Base-by-base conservation (phyloP, 2,888 invertebrate genomes). In the Caradrina clavipalpis region DNA sequence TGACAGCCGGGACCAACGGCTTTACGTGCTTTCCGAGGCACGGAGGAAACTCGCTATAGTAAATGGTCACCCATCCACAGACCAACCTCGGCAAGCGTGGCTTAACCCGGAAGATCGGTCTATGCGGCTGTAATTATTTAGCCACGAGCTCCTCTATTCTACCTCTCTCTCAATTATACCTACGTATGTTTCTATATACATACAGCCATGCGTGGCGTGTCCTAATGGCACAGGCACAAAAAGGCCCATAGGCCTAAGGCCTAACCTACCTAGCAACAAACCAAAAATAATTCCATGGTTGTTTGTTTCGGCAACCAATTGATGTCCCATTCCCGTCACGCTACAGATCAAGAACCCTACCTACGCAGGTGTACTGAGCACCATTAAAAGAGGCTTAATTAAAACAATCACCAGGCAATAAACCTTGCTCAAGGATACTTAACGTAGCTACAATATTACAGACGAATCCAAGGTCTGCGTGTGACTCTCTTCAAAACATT, bases 331-430 rank as follows among this genome's bases (percentile, higher is more conserved):
- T 51, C 45, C n/a, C 68, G 67, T 57, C 51, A 61, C 45, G 55
- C 54, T 55, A 56, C 26, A 51, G 54, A 70, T 69, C 22, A 59
- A 66, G 51, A 13, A 26, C 17, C 53, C 11, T 54, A 31, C 71
- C 64, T 59, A 70, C 66, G 56, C 60, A 68, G 47, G 53, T 61
- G 39, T 60, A 77, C 72, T 79, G 72, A 77, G 64, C 75, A 82
- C 77, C 70, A 86, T 86, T 85, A 83, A 83, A 87, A 83, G 67
- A 84, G 73, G 54, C 62, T 81, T 85, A 85, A 88, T 88, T 88
- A 86, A 85, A 88, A 82, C 78, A 86, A 87, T 82, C 66, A 70
- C 73, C 71, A 73, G 62, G 72, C 78, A 82, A 86, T 84, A 82
- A 76, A 79, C 22, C 53, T 66, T 57, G 56, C 76, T 69, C 69